Percentiles rank a stretch among this genome's conserved stretches.
These are phyloP conservation scores for Emydocephalus ijimae DNA, from an alignment of 2,113 vertebrate genomes.

Conservation along the genomic window DNA sequence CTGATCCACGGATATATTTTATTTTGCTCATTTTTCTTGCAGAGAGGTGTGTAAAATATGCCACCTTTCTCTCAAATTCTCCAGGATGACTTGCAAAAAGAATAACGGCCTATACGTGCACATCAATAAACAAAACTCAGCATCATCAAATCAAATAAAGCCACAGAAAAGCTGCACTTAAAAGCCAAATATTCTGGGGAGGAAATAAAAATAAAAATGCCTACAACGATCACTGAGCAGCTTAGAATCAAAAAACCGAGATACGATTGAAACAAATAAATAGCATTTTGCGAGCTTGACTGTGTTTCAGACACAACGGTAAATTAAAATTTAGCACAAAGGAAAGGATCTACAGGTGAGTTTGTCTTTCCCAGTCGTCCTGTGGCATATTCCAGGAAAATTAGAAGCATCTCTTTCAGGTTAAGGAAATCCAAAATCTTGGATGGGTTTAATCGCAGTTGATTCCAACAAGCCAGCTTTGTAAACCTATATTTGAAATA, in stretches of 20 bases:
- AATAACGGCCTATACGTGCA: not conserved
- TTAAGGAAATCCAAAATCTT: not conserved
- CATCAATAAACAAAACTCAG: not conserved
- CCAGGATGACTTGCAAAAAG: not conserved
- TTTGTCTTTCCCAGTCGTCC: not conserved
- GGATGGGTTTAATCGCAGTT: not conserved
- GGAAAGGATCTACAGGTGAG: not conserved
- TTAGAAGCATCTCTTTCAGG: not conserved
- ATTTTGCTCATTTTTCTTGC: not conserved
- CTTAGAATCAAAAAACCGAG: not conserved
- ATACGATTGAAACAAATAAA: not conserved
- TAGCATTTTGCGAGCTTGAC: not conserved
- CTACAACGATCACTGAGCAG: not conserved
- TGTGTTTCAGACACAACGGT: not conserved
- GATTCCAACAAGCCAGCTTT: not conserved
- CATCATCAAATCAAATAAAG: not conserved
- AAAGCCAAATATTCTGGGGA: not conserved
- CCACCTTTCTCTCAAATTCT: not conserved
- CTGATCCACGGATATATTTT: not conserved
- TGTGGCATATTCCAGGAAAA: not conserved
- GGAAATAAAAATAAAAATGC: not conserved
- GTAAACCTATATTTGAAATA: not conserved
- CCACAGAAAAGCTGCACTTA: not conserved
- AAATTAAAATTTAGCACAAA: not conserved
- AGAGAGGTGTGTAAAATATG: not conserved